Evolutionary conservation across 2,797 vertebrate species (phyloP), one percentile per base, ranked within the genome.

Genomic region (Sebastes vulpes): DNA sequence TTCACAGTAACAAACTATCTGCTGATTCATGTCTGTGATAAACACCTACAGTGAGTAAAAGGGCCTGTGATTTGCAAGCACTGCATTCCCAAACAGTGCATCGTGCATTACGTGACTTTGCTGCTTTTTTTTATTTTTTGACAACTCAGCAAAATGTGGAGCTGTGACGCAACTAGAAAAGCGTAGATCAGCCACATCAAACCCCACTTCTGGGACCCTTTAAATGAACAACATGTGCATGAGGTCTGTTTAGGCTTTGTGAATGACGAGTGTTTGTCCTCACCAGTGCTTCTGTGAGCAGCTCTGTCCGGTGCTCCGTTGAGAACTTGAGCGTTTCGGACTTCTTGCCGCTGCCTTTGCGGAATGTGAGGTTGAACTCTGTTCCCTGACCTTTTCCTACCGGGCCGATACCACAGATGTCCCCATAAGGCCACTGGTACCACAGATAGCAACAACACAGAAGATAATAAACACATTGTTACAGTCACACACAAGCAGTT

Each of bases 271-370:
- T 6, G 29, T 54, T 72, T 18, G 42, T 57, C 66, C 97, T 97
- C 94, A 99, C 99, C 97, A 99, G 93, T 9, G 98, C 98, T 92
- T 99, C 99, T 53, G 98, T 99, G 71, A 99, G 97, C 77, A 99
- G 97, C 94, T 99, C 99, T 75, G 98, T 99, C 89, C 99, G 97
- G 94, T 99, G 98, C 86, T 99, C 99, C 38, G 98, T 99, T 53
- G 98, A 99, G 94, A 99, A 99, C 92, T 99, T 99, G 57, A 99
- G 97, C 0, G 99, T 99, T 94, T 99, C 98, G 0, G 98, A 99
- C 93, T 99, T 99, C 85, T 97, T 99, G 59, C 98, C 97, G 67
- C 96, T 98, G 76, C 99, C 98, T 92, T 99, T 99, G 56, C 98
- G 97, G 95, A 99, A 99, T 23, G 98, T 99, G 92, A 99, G 98